Base-by-base conservation (phyloP, 2,113 vertebrate genomes). In the Misgurnus anguillicaudatus region DNA sequence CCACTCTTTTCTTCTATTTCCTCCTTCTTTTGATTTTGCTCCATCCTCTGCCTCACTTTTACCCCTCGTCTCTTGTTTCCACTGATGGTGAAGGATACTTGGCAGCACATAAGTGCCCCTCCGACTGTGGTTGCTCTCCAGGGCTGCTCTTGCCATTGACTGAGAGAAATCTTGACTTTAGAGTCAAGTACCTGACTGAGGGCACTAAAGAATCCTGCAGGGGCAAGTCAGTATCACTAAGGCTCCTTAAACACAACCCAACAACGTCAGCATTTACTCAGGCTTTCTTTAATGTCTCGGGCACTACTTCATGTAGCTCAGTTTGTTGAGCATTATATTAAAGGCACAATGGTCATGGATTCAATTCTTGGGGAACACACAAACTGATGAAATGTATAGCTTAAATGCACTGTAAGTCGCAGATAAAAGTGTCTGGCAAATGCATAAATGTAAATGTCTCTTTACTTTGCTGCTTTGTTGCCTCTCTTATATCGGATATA, bases 161-260 rank as follows among this genome's bases (percentile, higher is more conserved):
- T 17, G 45, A 45, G 58, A 70, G 45, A 63, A 45, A 63, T 79
- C 62, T 75, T 75, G 68, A 74, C 70, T 66, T 74, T 58, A 75
- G 61, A 80, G 60, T 80, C 51, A 67, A 75, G 62, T 66, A 45
- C 57, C 31, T n/a, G 21, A 13, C 53, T 57, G 55, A 48, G 55
- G 68, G 39, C 60, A 67, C 39, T 41, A 62, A 19, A 31, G 41
- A 74, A 42, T 5, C 57, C 58, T 48, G 10, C 71, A 61, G 21
- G 57, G 41, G 53, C 69, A 31, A 39, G 68, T 36, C 68, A 39
- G 51, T 13, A 39, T 19, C 48, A 39, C 0, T 5, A 38, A 39
- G 51, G 17, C 53, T 57, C 14, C 3, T 57, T 11, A 8, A 57
- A 57, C 53, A n/a, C 53, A 19, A 57, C 53, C 6, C 17, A 57